Evolutionary conservation across 2,888 invertebrate genomes (phyloP), one percentile per base, ranked within the genome.

Genomic region (Halictus quadricinctus): DNA sequence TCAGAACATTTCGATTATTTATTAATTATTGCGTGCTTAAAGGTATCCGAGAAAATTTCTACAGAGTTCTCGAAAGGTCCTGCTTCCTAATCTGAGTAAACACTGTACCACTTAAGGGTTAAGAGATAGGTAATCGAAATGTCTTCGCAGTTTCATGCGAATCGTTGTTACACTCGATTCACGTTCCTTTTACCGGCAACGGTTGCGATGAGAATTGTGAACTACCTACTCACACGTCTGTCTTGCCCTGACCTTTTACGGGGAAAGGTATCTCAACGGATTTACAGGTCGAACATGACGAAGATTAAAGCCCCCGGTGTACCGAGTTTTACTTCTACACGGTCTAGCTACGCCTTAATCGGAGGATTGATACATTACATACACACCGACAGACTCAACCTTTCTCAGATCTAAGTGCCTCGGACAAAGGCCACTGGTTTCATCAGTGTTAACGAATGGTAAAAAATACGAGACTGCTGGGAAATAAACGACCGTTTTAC

Each of bases 211-310:
- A 85, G 66, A 79, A 88, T 84, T 83, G 79, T 81, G 88, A 89
- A 88, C 89, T 84, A 87, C 72, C 89, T 79, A 81, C 90, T 76
- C 76, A 84, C 60, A 81, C 90, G 88, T 83, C 80, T 76, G 64
- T 90, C 81, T 90, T 85, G 86, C 82, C 85, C 90, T 90, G 90
- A 90, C 90, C 90, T 90, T 90, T 90, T 78, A 73, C 81, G 85
- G 86, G 84, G 91, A 90, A 90, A 90, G 90, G 90, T 89, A 88
- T 78, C 84, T 86, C 76, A 64, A 76, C 72, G 79, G 89, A 80
- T 90, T 90, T 89, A 83, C 85, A 80, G 80, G 77, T 82, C 82
- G 84, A 79, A 79, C 86, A 82, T 79, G 73, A 88, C 70, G 83
- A 79, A 80, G 87, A 90, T 88, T 86, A 83, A 89, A 85, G 79